A percentile compares a stretch with the other conserved stretches of the same genome.
phyloP scores from a whole-genome alignment of 2,113 vertebrate genomes.

The Saimiri boliviensis region DNA sequence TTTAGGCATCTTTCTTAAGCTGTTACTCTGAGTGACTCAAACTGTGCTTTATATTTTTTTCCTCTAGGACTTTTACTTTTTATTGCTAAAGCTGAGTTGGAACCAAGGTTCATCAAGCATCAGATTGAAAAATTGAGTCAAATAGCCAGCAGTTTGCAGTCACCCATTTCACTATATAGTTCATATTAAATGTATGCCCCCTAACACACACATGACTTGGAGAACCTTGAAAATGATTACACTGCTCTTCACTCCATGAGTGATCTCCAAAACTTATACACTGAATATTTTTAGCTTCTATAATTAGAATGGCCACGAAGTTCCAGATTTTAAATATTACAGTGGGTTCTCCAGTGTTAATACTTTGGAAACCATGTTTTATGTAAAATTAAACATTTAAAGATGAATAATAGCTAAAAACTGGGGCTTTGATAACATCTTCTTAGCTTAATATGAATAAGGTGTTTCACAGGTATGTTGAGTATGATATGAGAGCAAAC shows the following conservation, averaged over 20 bases:
- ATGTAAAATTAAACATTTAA: background rate
- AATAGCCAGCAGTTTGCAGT: constrained; percentile 49
- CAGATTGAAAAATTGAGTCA: constrained; percentile 48
- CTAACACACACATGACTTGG: background rate
- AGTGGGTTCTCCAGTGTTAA: background rate
- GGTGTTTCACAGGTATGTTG: background rate
- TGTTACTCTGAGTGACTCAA: constrained; percentile 30
- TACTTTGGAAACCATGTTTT: constrained; percentile 56
- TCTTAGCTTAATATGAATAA: background rate
- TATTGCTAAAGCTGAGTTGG: constrained; percentile 19
- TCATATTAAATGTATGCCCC: constrained; percentile 35
- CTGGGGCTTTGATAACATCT: background rate
- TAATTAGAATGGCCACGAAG: constrained; percentile 55
- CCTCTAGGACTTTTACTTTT: constrained; percentile 28
- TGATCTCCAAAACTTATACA: constrained; percentile 12
- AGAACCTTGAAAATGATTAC: constrained; percentile 49
- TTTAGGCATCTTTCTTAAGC: constrained; percentile 41
- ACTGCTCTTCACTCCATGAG: background rate
- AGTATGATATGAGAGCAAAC: background rate
- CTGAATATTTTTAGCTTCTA: constrained; percentile 48
- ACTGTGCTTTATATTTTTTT: background rate
- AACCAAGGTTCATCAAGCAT: constrained; percentile 43
- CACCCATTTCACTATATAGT: background rate
- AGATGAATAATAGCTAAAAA: background rate
- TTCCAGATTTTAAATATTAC: constrained; percentile 49